Evolutionary conservation across 1,140 invertebrate genomes (phyloP).

Genomic region (Bombus superbus): DNA sequence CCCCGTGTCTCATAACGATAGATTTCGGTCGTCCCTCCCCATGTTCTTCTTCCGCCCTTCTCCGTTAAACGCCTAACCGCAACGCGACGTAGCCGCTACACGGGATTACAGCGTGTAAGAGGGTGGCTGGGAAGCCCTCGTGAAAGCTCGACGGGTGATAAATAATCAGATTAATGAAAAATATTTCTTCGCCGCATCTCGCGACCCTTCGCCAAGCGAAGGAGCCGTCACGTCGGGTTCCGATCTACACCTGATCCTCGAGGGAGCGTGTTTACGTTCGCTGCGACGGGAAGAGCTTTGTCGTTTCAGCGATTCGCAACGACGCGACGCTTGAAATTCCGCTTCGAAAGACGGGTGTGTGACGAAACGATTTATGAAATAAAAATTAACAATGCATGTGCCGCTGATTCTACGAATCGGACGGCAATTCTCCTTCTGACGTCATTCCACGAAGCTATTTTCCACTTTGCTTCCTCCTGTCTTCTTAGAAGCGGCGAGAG

Average conservation of each 20-base stretch:
- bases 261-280: not conserved
- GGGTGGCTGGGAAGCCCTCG: constrained; percentile 54
- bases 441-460: not conserved
- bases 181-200: constrained; percentile 72
- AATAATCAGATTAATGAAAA: constrained; percentile 83
- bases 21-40: constrained; percentile 28
- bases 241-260: constrained; percentile 28
- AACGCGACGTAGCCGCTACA: constrained; percentile 54
- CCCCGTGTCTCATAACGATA: constrained; percentile 27
- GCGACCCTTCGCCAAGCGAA: not conserved
- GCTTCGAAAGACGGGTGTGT: not conserved
- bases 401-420: too few species aligned
- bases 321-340: not conserved
- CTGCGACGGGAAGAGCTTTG: not conserved
- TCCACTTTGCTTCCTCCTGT: not conserved
- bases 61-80: constrained; percentile 63
- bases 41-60: constrained; percentile 58
- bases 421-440: not conserved
- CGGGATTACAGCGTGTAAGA: constrained; percentile 74
- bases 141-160: constrained; percentile 75
- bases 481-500: not conserved
- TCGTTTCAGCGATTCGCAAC: not conserved
- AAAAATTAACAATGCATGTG: not conserved
- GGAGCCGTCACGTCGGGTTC: not conserved
- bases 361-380: not conserved